Evolutionary conservation across 2,888 invertebrate genomes (phyloP).

Genomic region (Pollenia griseotomentosa): DNA sequence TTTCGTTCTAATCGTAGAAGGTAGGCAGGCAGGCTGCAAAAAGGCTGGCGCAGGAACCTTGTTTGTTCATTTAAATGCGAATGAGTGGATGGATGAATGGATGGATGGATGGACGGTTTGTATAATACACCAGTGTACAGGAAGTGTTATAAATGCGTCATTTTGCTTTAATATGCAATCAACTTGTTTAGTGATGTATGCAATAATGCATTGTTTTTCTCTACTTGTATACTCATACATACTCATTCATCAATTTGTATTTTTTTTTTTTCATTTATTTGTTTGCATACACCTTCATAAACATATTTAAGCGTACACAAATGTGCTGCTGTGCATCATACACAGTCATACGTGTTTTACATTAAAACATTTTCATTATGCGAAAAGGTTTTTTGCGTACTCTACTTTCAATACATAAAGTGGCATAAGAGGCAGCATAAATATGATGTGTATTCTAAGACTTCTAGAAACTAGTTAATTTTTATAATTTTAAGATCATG

Average conservation of each 20-base stretch:
- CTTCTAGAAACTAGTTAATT: no score
- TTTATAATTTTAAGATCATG: no score
- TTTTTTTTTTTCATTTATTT: conserved; percentile 20
- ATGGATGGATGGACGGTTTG: conserved; percentile 32
- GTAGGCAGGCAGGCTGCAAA: not conserved
- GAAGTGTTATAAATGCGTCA: conserved; percentile 67
- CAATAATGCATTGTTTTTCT: conserved; percentile 63
- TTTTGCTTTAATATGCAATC: conserved; percentile 71
- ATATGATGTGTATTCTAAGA: no score
- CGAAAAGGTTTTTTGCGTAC: conserved; percentile 11
- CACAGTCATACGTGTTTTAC: not conserved
- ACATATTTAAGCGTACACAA: not conserved
- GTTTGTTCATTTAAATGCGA: conserved; percentile 34
- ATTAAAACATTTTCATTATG: conserved; percentile 44
- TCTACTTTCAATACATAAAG: not conserved
- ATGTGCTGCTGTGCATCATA: not conserved
- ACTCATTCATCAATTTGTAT: conserved; percentile 18
- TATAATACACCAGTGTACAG: conserved; percentile 30
- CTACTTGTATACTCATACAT: conserved; percentile 10
- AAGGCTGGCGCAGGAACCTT: not conserved
- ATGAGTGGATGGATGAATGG: not conserved
- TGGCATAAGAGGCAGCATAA: not conserved
- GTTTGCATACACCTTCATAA: conserved; percentile 33
- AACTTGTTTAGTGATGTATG: conserved; percentile 70
- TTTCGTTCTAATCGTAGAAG: not conserved